Evolutionary conservation across 2,113 vertebrate species (phyloP), one percentile per base, ranked within the genome.

Genomic region (Castor canadensis): DNA sequence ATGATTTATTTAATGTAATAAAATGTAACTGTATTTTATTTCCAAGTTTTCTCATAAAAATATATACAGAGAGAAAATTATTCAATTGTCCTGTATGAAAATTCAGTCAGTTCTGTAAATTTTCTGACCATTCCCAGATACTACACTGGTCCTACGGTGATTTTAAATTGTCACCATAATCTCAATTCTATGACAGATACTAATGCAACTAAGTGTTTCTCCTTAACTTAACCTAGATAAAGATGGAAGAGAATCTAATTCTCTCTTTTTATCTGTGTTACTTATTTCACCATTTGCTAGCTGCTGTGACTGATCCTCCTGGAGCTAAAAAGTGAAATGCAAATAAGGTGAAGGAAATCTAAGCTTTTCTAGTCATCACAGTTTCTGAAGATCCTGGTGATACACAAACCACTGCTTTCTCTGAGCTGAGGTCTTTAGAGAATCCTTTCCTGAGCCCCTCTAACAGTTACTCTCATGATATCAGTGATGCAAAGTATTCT

Each of bases 1-100:
- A 45, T 52, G 15, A 62, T 43, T 87, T 58, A 38, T 62, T 69
- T 49, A 81, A 60, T 66, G 71, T 56, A 88, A 69, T 69, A 80
- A 47, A 88, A 69, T 22, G 47, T 9, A 49, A 52, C 19, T 40
- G 0, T 30, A 28, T 49, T 76, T 90, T 81, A 24, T 93, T 93
- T 88, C 15, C 6, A 20, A 9, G 1, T 43, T 94, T 93, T 89
- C 45, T 81, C 7, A 62, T 47, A 38, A 58, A 93, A 82, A 64
- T 73, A 62, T 22, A 80, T 30, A 80, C 28, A 73, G 17, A 86
- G 30, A 62, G 6, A 28, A 30, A 69, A 54, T 62, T 45, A 38
- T 86, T 89, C 15, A 81, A 3, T 83, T 43, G 7, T 8, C 13
- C 20, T 62, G 6, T 30, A 71, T 54, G 43, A 52, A 92, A 88